Conservation (phyloP, 2,113 vertebrate species). For the Phrynosoma platyrhinos region DNA sequence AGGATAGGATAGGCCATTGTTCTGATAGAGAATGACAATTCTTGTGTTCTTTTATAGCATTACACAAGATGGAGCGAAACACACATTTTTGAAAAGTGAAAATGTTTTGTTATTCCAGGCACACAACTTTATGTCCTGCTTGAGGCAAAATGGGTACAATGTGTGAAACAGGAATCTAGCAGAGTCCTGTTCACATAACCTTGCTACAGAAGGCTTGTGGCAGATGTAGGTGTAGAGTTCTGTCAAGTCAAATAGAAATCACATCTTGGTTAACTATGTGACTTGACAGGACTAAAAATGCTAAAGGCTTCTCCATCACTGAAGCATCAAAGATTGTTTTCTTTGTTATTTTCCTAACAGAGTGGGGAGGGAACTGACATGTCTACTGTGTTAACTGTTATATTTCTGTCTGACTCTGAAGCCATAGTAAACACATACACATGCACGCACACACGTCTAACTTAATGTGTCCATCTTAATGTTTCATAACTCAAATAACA, state of each 20-base stretch:
- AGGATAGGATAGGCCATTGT: not conserved
- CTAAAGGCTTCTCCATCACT: constrained; percentile 10
- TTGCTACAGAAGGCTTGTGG: constrained; percentile 29
- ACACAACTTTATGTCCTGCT: constrained; percentile 34
- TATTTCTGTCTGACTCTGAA: not conserved
- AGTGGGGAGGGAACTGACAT: not conserved
- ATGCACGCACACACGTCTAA: not conserved
- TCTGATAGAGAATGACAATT: not conserved
- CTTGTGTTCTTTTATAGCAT: not conserved
- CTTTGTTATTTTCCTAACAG: not conserved
- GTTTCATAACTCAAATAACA: not conserved
- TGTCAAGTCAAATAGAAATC: constrained; percentile 46
- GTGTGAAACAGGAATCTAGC: not conserved
- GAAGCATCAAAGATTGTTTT: not conserved
- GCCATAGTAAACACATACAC: not conserved
- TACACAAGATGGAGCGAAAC: constrained; percentile 2
- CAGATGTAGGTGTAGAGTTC: constrained; percentile 39
- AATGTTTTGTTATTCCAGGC: constrained; percentile 22
- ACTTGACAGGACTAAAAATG: constrained; percentile 52
- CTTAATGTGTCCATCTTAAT: not conserved
- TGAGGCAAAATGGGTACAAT: constrained; percentile 28
- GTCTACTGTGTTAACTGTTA: not conserved
- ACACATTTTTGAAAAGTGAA: not conserved
- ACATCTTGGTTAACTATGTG: constrained; percentile 41
- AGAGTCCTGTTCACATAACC: not conserved